Conservation (phyloP, 2,113 vertebrate genomes). For the Varanus komodoensis region DNA sequence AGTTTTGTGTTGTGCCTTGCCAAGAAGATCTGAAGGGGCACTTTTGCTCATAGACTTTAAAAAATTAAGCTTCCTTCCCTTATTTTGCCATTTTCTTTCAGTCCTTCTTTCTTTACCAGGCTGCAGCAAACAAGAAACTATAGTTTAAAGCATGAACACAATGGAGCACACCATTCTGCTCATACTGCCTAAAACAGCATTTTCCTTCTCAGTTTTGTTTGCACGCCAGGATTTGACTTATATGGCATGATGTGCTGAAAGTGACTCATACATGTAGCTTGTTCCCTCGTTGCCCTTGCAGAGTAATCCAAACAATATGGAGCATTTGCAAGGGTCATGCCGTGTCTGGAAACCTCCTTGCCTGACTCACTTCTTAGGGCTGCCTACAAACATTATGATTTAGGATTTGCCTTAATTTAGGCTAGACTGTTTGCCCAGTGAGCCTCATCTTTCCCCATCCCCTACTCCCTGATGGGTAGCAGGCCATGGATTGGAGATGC, state of each 20-base stretch:
- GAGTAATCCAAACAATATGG: background rate
- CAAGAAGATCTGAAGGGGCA: constrained; percentile 20
- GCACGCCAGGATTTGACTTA: background rate
- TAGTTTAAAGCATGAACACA: background rate
- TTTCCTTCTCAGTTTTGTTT: background rate
- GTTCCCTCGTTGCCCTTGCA: background rate
- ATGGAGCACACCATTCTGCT: background rate
- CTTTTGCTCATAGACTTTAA: background rate
- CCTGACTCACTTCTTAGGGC: background rate
- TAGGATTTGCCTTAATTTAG: background rate
- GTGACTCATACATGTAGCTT: background rate
- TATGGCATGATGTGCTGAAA: background rate
- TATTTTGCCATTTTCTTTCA: background rate
- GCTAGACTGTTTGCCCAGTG: background rate
- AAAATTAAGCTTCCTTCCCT: constrained; percentile 5
- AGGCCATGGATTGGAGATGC: too few species aligned
- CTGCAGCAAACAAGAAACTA: background rate
- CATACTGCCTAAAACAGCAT: background rate
- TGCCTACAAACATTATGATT: background rate
- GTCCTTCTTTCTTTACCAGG: rapidly evolving
- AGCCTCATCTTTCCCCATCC: background rate
- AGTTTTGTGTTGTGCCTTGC: constrained; percentile 20
- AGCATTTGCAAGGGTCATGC: background rate
- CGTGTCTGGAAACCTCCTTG: background rate
- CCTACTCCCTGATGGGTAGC: too few species aligned